Evolutionary conservation across 2,888 invertebrate species (phyloP).

Genomic region (Fragum whitleyi): DNA sequence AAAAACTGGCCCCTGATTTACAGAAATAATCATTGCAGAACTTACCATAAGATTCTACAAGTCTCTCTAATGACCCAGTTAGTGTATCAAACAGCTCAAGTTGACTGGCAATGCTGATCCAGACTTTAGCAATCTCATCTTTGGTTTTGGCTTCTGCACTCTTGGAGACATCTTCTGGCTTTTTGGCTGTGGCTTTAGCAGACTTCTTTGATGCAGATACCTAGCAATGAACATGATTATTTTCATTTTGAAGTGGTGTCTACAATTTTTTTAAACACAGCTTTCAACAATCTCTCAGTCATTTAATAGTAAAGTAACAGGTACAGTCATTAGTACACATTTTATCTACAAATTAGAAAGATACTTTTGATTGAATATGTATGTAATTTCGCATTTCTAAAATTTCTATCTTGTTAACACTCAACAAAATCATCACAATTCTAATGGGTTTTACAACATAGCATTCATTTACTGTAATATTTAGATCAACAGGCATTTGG

Average conservation of each 20-base stretch:
- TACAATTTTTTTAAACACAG: too few relatives aligned
- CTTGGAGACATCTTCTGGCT: conserved; percentile 55
- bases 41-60: conserved; percentile 34
- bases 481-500: too few relatives aligned
- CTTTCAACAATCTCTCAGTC: not conserved
- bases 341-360: not conserved
- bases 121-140: conserved; percentile 44
- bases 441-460: too few relatives aligned
- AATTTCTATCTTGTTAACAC: too few relatives aligned
- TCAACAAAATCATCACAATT: too few relatives aligned
- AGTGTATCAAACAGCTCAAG: conserved; percentile 40
- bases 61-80: conserved; percentile 34
- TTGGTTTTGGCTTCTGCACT: conserved; percentile 48
- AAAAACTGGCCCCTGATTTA: too few relatives aligned
- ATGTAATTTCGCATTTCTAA: too few relatives aligned
- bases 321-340: not conserved
- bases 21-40: too few relatives aligned
- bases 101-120: conserved; percentile 34
- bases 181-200: conserved; percentile 45
- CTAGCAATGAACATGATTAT: not conserved
- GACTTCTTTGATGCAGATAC: not conserved
- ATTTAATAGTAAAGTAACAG: not conserved
- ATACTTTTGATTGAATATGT: too few relatives aligned
- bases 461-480: too few relatives aligned
- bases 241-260: too few relatives aligned